Evolutionary conservation across 2,888 invertebrate species (phyloP), one percentile per base, ranked within the genome.

Genomic region (Eurytoma adleriae): DNA sequence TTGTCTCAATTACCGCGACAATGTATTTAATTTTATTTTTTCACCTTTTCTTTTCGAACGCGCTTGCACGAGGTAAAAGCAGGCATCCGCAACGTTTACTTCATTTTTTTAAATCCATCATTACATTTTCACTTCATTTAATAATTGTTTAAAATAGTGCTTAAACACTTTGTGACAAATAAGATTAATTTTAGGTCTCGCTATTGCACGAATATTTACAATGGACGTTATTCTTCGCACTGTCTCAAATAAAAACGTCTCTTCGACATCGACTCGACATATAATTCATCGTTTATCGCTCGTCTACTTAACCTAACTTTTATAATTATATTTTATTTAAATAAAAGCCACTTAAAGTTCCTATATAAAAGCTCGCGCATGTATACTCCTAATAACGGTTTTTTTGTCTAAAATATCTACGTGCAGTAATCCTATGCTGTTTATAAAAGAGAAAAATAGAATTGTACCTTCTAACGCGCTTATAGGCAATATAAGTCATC

Each of bases 161-260:
- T 85, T 75, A 73, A 83, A 85, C 82, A 80, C 84, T 84, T 85
- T 83, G 85, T 85, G 84, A 85, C 84, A 86, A 89, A 87, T 87
- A 86, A 87, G 82, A 86, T 86, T 86, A 85, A 87, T 87, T 88
- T 87, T 86, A 86, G 86, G 86, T 87, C 82, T 88, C 84, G 83
- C 86, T 88, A 89, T 88, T 89, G 89, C 89, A 89, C 87, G 86
- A 85, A 88, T 89, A 90, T 89, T 88, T 89, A 89, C 89, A 88
- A 89, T 89, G 89, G 88, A 89, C 89, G 89, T 87, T 86, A 86
- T 84, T 82, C 75, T 84, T 85, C 84, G 80, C 85, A 83, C 81
- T 80, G 81, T 84, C 69, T 83, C 82, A 84, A 86, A 85, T 80
- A 83, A 87, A 85, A 84, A 81, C 82, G 83, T 82, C 84, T 85